Percentiles rank a stretch among this genome's conserved stretches.
These are phyloP conservation scores for Typhlichthys eigenmanni DNA, from an alignment of 2,797 vertebrate species.

Conservation along the genomic window DNA sequence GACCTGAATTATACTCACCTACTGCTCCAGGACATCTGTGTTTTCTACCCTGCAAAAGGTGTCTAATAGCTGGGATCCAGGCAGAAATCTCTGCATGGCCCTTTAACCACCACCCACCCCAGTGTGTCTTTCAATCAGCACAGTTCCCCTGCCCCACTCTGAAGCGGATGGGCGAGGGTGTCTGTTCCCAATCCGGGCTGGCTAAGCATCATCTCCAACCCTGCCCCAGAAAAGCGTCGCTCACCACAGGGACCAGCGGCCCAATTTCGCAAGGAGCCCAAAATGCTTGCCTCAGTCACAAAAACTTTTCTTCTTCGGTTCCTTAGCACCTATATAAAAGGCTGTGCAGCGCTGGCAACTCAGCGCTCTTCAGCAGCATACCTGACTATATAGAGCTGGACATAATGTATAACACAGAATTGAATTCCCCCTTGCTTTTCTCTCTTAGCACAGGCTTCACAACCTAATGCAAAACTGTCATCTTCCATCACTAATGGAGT, in stretches of 20 bases:
- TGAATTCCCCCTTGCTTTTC: background rate
- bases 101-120: no score
- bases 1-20: conserved; percentile 49
- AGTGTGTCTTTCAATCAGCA: conserved; percentile 22
- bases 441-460: background rate
- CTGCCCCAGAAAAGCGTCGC: conserved; percentile 79
- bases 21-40: conserved; percentile 18
- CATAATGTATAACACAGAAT: background rate
- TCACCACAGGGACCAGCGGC: conserved; percentile 80
- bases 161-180: conserved; percentile 58
- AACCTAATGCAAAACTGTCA: background rate
- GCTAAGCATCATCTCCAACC: conserved; percentile 72
- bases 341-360: background rate
- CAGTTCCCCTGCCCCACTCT: conserved; percentile 39
- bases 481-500: conserved; percentile 16
- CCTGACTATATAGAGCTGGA: background rate
- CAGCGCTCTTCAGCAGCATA: background rate
- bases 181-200: conserved; percentile 70
- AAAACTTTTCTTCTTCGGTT: conserved; percentile 62
- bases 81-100: conserved; percentile 21
- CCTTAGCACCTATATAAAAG: conserved; percentile 39
- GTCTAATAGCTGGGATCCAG: conserved; percentile 8
- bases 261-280: conserved; percentile 76
- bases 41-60: conserved; percentile 20
- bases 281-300: conserved; percentile 62